Evolutionary conservation across 2,797 vertebrate genomes (phyloP).

Genomic region (Rhabdophis nuchalis): DNA sequence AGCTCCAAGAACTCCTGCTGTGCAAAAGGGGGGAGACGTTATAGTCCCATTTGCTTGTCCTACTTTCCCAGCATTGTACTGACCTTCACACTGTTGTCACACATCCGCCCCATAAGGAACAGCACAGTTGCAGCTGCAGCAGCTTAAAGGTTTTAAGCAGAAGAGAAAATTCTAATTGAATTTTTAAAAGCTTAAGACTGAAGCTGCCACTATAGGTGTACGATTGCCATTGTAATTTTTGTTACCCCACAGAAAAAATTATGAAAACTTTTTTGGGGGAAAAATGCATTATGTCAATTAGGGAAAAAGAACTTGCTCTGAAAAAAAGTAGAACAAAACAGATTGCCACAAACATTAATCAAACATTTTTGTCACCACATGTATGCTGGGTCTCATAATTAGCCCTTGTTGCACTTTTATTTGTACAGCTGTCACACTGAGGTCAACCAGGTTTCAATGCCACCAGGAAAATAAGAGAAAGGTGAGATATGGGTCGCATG

Average conservation of each 20-base stretch:
- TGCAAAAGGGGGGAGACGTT: constrained; percentile 47
- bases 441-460: constrained; percentile 11
- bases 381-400: constrained; percentile 7
- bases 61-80: constrained; percentile 63
- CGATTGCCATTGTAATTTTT: not conserved
- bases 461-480: constrained; percentile 29
- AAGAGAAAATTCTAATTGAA: constrained; percentile 12
- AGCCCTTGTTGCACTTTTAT: not conserved
- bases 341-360: constrained; percentile 6
- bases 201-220: constrained; percentile 5
- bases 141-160: not conserved
- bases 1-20: constrained; percentile 55
- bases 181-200: constrained; percentile 15
- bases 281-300: not conserved
- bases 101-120: constrained; percentile 49
- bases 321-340: not conserved
- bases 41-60: constrained; percentile 51
- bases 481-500: not conserved
- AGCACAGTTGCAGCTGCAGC: constrained; percentile 11
- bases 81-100: constrained; percentile 53
- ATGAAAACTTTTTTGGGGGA: not conserved
- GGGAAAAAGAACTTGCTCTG: constrained; percentile 3
- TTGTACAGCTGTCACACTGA: constrained; percentile 9
- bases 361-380: constrained; percentile 8
- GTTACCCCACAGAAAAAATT: constrained; percentile 24